These are phyloP conservation scores for Glareola pratincola DNA, from an alignment of 2,113 vertebrate species.

Conservation along the genomic window DNA sequence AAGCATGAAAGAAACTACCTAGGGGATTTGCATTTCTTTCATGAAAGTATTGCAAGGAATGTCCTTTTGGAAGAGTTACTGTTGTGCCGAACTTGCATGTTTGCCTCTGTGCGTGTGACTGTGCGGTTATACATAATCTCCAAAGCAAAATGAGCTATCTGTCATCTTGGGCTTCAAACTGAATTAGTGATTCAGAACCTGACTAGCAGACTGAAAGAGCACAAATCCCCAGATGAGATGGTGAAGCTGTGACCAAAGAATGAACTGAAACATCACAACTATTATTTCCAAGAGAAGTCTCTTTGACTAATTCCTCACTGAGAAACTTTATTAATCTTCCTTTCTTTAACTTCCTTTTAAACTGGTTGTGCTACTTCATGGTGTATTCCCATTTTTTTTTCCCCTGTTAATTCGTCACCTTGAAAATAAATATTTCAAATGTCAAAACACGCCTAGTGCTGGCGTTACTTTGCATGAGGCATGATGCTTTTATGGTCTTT, in stretches of 20 bases:
- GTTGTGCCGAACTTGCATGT: not conserved
- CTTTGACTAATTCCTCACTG: not conserved
- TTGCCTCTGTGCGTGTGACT: not conserved
- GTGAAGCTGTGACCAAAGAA: not conserved
- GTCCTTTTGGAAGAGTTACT: not conserved
- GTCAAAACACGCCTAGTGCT: not conserved
- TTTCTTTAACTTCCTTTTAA: no score
- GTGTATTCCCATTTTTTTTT: not conserved
- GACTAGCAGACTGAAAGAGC: not conserved
- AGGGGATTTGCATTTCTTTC: not conserved
- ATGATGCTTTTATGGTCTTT: not conserved
- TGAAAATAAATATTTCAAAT: not conserved
- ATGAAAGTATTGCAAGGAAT: not conserved
- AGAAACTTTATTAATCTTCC: not conserved
- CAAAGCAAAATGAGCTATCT: not conserved
- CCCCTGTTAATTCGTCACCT: not conserved
- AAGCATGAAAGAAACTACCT: not conserved
- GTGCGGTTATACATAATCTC: not conserved
- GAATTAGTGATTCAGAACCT: not conserved
- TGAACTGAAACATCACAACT: constrained; percentile 5
- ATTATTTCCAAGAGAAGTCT: not conserved
- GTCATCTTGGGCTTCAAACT: not conserved
- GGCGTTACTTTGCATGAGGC: not conserved
- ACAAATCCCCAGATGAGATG: not conserved
- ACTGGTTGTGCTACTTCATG: not conserved